These are phyloP conservation scores for Periplaneta americana DNA, from an alignment of 1,140 invertebrate species.

Conservation along the genomic window DNA sequence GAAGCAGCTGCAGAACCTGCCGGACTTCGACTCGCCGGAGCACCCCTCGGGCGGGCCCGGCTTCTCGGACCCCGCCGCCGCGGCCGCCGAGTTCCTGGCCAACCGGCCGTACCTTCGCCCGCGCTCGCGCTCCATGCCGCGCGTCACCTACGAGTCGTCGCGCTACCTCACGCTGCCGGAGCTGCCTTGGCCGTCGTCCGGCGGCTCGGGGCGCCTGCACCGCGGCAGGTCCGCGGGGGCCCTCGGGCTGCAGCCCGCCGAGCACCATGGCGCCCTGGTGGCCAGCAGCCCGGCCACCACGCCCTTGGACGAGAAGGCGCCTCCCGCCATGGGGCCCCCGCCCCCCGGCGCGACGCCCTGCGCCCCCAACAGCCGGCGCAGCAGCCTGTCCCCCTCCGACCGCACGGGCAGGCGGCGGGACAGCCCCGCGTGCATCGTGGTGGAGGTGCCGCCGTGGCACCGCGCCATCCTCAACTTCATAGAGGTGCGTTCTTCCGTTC, in stretches of 20 bases:
- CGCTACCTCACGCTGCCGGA: conserved; percentile 36
- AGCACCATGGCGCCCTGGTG: background rate
- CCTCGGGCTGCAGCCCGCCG: background rate
- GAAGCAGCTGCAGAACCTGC: conserved; percentile 46
- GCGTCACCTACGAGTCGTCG: conserved; percentile 42
- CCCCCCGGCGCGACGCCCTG: conserved; percentile 17
- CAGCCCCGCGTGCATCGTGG: conserved; percentile 30
- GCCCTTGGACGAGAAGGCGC: conserved; percentile 1
- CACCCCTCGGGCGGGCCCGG: conserved; percentile 20
- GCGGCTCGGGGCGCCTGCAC: conserved; percentile 27
- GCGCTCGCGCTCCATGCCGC: conserved; percentile 45
- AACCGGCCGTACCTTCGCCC: conserved; percentile 33
- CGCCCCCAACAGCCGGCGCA: conserved; percentile 30
- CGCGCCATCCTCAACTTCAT: conserved; percentile 39
- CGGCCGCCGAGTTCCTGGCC: conserved; percentile 30
- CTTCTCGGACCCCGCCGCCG: conserved; percentile 19
- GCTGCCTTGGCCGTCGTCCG: conserved; percentile 12
- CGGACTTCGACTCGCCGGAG: conserved; percentile 38
- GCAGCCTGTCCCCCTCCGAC: conserved; percentile 38
- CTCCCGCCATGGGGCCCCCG: background rate
- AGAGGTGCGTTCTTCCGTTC: conserved; percentile 31
- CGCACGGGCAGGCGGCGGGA: conserved; percentile 33
- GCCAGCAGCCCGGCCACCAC: background rate
- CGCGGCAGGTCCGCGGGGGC: conserved; percentile 30
- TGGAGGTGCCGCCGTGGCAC: conserved; percentile 40